These are phyloP conservation scores for Sepioteuthis lessoniana DNA, from an alignment of 2,888 invertebrate species.

Conservation along the genomic window DNA sequence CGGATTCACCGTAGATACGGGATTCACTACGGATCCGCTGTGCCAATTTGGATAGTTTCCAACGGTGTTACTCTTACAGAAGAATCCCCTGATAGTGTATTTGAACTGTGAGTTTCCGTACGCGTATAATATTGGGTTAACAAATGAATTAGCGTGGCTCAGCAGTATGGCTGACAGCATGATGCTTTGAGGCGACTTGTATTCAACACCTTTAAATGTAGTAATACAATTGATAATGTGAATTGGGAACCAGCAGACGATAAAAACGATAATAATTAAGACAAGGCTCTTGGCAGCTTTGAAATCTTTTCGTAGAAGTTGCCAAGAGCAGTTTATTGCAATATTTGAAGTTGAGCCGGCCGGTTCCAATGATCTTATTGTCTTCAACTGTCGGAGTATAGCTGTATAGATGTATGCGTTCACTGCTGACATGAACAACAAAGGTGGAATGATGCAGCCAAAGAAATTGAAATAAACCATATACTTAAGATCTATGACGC, in stretches of 20 bases:
- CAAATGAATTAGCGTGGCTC: constrained; percentile 72
- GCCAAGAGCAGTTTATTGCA: constrained; percentile 11
- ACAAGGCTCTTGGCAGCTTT: constrained; percentile 72
- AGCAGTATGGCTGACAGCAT: constrained; percentile 68
- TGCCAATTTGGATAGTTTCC: background rate
- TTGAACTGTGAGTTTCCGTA: constrained; percentile 70
- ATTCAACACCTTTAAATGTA: constrained; percentile 55
- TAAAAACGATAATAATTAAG: constrained; percentile 70
- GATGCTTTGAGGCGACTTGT: constrained; percentile 56
- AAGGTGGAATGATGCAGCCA: constrained; percentile 67
- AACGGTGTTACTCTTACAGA: constrained; percentile 42
- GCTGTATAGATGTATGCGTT: constrained; percentile 71
- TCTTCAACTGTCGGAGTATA: constrained; percentile 65
- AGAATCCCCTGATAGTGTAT: constrained; percentile 59
- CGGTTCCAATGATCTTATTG: constrained; percentile 61
- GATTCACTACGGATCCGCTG: background rate
- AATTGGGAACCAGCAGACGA: constrained; percentile 72
- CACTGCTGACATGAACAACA: constrained; percentile 68
- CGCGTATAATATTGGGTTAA: constrained; percentile 73
- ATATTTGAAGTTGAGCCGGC: background rate
- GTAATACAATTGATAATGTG: constrained; percentile 69
- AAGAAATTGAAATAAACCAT: constrained; percentile 74
- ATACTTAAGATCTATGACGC: constrained; percentile 71
- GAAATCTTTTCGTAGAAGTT: constrained; percentile 62
- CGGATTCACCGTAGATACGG: background rate